Conservation (phyloP, 1,140 invertebrate genomes). For the Drosophila bipectinata region DNA sequence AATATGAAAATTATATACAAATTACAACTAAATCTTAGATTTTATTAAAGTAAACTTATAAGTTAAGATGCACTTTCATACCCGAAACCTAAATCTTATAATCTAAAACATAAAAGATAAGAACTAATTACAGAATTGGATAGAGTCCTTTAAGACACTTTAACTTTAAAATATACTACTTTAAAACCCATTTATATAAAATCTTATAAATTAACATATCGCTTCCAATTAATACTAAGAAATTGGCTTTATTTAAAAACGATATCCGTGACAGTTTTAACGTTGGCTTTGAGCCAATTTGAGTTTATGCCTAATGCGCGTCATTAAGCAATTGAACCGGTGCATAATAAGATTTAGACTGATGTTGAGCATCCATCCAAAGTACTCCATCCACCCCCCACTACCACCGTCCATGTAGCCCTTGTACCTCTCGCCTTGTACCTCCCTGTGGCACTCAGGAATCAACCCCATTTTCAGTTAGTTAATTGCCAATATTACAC, state of each 20-base stretch:
- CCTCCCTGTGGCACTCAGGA: constrained; percentile 58
- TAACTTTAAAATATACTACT: too few relatives aligned
- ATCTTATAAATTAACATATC: too few relatives aligned
- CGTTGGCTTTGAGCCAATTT: constrained; percentile 12
- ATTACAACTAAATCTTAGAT: too few relatives aligned
- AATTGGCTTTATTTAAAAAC: not conserved
- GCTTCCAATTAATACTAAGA: not conserved
- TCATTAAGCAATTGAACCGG: constrained; percentile 39
- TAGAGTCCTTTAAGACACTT: too few relatives aligned
- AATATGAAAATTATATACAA: too few relatives aligned
- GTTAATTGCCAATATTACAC: constrained; percentile 82
- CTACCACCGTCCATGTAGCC: not conserved
- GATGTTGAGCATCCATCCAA: constrained; percentile 40
- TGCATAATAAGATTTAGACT: constrained; percentile 39
- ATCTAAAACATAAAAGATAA: too few relatives aligned
- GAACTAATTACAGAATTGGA: too few relatives aligned
- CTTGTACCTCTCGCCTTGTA: not conserved
- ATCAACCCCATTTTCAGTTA: constrained; percentile 78
- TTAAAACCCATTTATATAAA: not conserved
- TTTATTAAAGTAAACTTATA: too few relatives aligned
- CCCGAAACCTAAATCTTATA: too few relatives aligned
- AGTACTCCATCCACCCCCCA: not conserved
- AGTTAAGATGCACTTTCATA: too few relatives aligned
- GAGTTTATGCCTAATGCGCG: constrained; percentile 15
- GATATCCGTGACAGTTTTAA: constrained; percentile 4